phyloP scores from a whole-genome alignment of 2,797 vertebrate genomes.

The Vespertilio murinus region DNA sequence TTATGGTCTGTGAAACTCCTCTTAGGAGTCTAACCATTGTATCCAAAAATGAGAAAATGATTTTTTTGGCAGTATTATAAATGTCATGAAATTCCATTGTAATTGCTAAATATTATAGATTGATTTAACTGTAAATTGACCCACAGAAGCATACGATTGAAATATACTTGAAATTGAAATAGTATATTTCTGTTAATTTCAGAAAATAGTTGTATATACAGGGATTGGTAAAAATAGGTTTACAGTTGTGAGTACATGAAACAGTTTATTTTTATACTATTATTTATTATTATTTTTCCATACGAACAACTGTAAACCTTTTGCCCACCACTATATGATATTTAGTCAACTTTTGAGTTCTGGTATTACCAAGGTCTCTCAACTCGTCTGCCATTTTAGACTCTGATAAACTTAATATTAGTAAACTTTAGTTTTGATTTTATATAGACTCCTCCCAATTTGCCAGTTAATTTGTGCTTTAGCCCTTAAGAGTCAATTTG shows the following conservation, averaged over 20 bases:
- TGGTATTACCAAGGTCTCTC: background rate
- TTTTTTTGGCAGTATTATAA: conserved; percentile 42
- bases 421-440: conserved; percentile 48
- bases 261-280: background rate
- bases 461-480: conserved; percentile 44
- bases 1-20: conserved; percentile 27
- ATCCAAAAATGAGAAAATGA: conserved; percentile 17
- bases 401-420: conserved; percentile 15
- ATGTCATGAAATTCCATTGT: conserved; percentile 41
- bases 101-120: conserved; percentile 42
- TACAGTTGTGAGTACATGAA: background rate
- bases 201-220: background rate
- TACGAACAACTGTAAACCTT: background rate
- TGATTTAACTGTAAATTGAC: conserved; percentile 43
- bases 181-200: conserved; percentile 15
- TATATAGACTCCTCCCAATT: conserved; percentile 19
- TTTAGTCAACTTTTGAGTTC: background rate
- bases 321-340: background rate
- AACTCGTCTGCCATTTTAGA: conserved; percentile 54
- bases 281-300: background rate
- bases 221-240: background rate
- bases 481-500: conserved; percentile 16
- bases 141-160: background rate
- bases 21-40: conserved; percentile 46
- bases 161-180: conserved; percentile 48